These are phyloP conservation scores for Caenorhabditis afra DNA, from an alignment of 2,888 invertebrate species.

Conservation along the genomic window DNA sequence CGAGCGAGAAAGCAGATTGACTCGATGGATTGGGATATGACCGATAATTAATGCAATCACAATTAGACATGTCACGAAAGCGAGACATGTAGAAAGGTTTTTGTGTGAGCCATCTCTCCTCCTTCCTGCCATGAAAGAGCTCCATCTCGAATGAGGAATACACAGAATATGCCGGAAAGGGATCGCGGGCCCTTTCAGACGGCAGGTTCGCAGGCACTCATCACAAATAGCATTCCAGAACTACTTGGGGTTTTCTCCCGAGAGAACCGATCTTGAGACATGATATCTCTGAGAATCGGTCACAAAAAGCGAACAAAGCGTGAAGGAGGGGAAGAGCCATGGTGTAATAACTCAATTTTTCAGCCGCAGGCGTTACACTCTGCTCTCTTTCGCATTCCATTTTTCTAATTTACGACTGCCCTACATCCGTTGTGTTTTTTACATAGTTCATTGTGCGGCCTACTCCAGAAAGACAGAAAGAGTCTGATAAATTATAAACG, in stretches of 20 bases:
- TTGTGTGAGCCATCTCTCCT: constrained; percentile 2
- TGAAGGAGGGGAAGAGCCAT: too few relatives aligned
- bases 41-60: constrained; percentile 63
- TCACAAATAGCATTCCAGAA: too few relatives aligned
- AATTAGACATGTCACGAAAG: constrained; percentile 55
- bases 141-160: constrained; percentile 35
- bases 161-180: constrained; percentile 39
- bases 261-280: too few relatives aligned
- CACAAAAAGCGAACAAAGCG: too few relatives aligned
- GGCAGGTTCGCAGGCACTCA: constrained; percentile 43
- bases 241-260: too few relatives aligned
- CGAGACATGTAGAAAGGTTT: constrained; percentile 54
- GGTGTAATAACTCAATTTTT: background rate
- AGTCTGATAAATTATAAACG: constrained; percentile 16
- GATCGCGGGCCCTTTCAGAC: constrained; percentile 18
- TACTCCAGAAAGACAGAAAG: background rate
- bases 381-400: constrained; percentile 16
- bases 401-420: constrained; percentile 21
- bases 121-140: constrained; percentile 26
- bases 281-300: too few relatives aligned
- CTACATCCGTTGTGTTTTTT: constrained; percentile 13
- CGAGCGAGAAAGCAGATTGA: constrained; percentile 22
- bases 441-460: constrained; percentile 8
- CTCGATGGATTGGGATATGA: constrained; percentile 45
- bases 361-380: constrained; percentile 4